These are phyloP conservation scores for Hylia prasina DNA, from an alignment of 2,113 vertebrate genomes.

Conservation along the genomic window DNA sequence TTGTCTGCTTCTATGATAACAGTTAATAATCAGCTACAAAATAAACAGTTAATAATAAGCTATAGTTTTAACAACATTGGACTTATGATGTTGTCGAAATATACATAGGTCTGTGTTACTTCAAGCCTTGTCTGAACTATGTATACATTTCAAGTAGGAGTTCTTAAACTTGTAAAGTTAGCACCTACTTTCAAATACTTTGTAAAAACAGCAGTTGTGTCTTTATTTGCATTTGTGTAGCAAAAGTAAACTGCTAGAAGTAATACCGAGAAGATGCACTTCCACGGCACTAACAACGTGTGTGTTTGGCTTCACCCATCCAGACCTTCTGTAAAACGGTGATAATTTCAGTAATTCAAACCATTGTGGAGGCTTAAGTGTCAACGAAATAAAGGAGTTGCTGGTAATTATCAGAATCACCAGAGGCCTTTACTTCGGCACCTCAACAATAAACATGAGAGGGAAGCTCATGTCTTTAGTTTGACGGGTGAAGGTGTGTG, in stretches of 20 bases:
- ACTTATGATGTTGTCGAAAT: not conserved
- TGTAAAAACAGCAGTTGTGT: not conserved
- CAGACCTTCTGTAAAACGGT: not conserved
- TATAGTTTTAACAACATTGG: not conserved
- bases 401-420: not conserved
- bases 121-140: not conserved
- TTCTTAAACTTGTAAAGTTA: not conserved
- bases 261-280: not conserved
- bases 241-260: not conserved
- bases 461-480: not conserved
- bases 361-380: not conserved
- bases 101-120: not conserved
- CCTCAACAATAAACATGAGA: not conserved
- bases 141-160: not conserved
- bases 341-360: not conserved
- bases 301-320: not conserved
- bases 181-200: not conserved
- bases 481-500: not conserved
- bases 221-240: not conserved
- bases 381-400: not conserved
- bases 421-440: not conserved
- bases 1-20: not conserved
- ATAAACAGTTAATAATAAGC: not conserved
- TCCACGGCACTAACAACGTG: accelerated
- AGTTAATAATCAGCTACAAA: not conserved